Conservation (phyloP, 2,797 vertebrate genomes). For the Triplophysa yarkandensis region DNA sequence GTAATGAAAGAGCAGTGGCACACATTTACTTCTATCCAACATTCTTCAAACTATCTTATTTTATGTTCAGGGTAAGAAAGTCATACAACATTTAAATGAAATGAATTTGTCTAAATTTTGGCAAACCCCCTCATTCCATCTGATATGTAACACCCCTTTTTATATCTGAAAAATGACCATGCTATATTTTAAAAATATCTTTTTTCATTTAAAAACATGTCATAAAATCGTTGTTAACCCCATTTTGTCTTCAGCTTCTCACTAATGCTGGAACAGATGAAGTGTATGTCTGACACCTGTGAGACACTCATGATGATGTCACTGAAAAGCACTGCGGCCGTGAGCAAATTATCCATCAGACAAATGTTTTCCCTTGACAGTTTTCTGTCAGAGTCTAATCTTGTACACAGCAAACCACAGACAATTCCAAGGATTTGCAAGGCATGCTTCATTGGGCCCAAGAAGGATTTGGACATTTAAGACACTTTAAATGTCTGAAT, state of each 20-base stretch:
- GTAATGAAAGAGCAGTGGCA: too few relatives aligned
- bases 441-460: background rate
- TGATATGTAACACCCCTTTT: too few relatives aligned
- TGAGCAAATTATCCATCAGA: conserved; percentile 11
- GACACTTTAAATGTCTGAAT: conserved; percentile 4
- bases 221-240: background rate
- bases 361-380: conserved; percentile 10
- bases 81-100: too few relatives aligned
- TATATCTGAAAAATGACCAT: too few relatives aligned
- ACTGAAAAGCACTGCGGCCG: background rate
- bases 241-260: background rate
- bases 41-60: too few relatives aligned
- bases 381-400: conserved; percentile 22
- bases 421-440: background rate
- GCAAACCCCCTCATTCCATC: too few relatives aligned
- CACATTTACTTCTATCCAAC: too few relatives aligned
- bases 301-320: conserved; percentile 45
- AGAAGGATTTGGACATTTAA: conserved; percentile 6
- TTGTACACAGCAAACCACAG: background rate
- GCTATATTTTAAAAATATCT: background rate
- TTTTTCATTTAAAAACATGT: background rate
- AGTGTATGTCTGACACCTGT: conserved; percentile 53
- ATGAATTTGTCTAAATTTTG: too few relatives aligned
- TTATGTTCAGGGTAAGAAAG: too few relatives aligned
- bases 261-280: conserved; percentile 34